Evolutionary conservation across 2,888 invertebrate genomes (phyloP).

Genomic region (Cryptocephalus moraei): DNA sequence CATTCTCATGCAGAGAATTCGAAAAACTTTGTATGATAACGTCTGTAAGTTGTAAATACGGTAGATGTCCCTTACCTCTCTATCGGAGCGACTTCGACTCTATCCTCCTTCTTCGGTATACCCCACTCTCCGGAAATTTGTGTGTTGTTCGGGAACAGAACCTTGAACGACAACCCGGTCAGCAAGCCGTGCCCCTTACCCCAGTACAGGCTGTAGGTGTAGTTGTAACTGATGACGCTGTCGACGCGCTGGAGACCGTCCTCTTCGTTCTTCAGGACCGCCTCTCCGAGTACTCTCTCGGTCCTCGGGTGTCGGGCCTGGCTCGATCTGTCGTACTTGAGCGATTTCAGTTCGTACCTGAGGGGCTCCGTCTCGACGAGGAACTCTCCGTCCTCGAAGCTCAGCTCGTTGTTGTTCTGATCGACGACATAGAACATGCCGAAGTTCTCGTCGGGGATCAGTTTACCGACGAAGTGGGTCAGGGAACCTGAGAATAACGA

Average conservation of each 20-base stretch:
- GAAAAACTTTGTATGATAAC: too few species aligned
- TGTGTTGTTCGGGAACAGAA: slow-evolving; percentile 49
- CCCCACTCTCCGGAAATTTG: slow-evolving; percentile 59
- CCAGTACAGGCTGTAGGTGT: slow-evolving; percentile 64
- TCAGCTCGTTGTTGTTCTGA: slow-evolving; percentile 47
- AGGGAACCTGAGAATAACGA: slow-evolving; percentile 21
- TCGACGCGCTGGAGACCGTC: slow-evolving; percentile 50
- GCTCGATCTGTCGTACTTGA: slow-evolving; percentile 33
- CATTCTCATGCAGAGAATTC: too few species aligned
- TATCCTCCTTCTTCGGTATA: slow-evolving; percentile 40
- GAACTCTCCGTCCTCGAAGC: slow-evolving; percentile 59
- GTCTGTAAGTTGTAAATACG: too few species aligned
- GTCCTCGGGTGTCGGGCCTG: slow-evolving; percentile 30
- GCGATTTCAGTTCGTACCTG: slow-evolving; percentile 54
- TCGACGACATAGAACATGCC: slow-evolving; percentile 62
- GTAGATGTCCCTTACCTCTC: slow-evolving; percentile 29
- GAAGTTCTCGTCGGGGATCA: slow-evolving; percentile 51
- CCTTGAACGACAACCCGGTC: slow-evolving; percentile 56
- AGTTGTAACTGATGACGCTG: slow-evolving; percentile 63
- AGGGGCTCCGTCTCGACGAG: slow-evolving; percentile 72
- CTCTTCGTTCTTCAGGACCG: slow-evolving; percentile 37
- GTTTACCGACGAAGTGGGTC: slow-evolving; percentile 59
- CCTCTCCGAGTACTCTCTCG: slow-evolving; percentile 31
- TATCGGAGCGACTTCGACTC: slow-evolving; percentile 49
- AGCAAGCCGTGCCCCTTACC: slow-evolving; percentile 66